Conservation (phyloP, 1,140 invertebrate genomes). For the Babylonia areolata region DNA sequence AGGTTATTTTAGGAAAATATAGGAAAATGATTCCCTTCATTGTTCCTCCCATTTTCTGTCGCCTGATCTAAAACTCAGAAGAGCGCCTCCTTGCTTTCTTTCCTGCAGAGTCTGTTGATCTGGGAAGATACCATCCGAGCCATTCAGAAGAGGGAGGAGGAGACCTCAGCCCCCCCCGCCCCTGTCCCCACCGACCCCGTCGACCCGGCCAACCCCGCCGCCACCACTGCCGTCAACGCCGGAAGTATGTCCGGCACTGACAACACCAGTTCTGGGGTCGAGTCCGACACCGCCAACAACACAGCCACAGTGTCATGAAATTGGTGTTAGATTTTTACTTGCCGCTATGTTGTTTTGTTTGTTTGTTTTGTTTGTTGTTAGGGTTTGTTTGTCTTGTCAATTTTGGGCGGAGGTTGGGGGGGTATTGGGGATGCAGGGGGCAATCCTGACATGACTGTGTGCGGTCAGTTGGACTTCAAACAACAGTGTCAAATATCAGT, state of each 20-base stretch:
- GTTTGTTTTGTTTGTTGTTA: background rate
- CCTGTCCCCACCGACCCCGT: background rate
- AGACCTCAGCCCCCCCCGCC: background rate
- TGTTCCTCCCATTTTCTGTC: too few species aligned
- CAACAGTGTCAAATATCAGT: too few species aligned
- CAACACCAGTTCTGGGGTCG: slow-evolving; percentile 19
- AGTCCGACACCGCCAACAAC: slow-evolving; percentile 14
- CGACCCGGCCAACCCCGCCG: background rate
- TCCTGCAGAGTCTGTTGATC: slow-evolving; percentile 78
- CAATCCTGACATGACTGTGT: too few species aligned
- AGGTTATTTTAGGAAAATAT: too few species aligned
- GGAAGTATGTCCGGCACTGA: background rate
- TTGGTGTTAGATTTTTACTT: background rate
- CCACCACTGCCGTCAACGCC: background rate
- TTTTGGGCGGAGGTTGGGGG: too few species aligned
- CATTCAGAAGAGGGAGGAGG: slow-evolving; percentile 62
- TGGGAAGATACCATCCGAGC: slow-evolving; percentile 80
- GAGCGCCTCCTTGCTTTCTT: slow-evolving; percentile 12
- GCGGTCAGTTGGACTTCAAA: too few species aligned
- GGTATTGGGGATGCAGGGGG: too few species aligned
- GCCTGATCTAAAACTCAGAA: too few species aligned
- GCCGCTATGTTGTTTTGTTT: background rate
- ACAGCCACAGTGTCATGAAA: slow-evolving; percentile 15
- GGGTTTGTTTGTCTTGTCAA: too few species aligned
- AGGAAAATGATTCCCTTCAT: too few species aligned